These are phyloP conservation scores for Aphelenchoides avenae DNA, from an alignment of 1,140 invertebrate genomes.

Conservation along the genomic window DNA sequence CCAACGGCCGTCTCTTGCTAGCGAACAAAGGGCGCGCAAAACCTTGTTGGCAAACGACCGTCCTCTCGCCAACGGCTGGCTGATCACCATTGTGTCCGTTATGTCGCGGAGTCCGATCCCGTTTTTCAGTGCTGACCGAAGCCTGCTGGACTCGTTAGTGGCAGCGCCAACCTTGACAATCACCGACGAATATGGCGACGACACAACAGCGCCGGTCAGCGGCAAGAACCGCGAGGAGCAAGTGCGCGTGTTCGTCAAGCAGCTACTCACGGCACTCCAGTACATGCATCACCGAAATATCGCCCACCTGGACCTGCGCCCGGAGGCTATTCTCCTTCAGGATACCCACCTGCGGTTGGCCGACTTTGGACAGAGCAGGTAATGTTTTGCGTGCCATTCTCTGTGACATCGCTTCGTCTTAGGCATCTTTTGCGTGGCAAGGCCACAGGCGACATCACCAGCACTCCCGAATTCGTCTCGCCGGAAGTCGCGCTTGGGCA, in stretches of 20 bases:
- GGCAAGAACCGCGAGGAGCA: slow-evolving; percentile 77
- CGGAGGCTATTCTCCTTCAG: slow-evolving; percentile 81
- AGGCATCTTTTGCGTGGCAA: slow-evolving; percentile 52
- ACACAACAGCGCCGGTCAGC: background rate
- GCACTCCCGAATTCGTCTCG: slow-evolving; percentile 84
- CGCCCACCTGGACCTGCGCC: slow-evolving; percentile 84
- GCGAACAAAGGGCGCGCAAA: slow-evolving; percentile 1
- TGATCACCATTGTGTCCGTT: no score
- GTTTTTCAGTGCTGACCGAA: slow-evolving; percentile 41
- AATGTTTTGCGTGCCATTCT: slow-evolving; percentile 45
- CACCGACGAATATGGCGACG: background rate
- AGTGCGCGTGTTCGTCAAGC: slow-evolving; percentile 78
- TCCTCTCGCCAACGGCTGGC: slow-evolving; percentile 1
- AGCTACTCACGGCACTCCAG: slow-evolving; percentile 77
- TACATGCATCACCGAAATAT: slow-evolving; percentile 83
- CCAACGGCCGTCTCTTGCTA: background rate
- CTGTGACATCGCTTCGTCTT: no score
- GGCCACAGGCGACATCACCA: slow-evolving; percentile 65
- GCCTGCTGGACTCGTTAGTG: slow-evolving; percentile 75
- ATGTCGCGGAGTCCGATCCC: background rate
- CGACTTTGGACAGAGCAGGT: slow-evolving; percentile 79
- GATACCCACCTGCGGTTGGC: slow-evolving; percentile 76
- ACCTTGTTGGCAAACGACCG: background rate
- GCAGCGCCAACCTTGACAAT: slow-evolving; percentile 36
- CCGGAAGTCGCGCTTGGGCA: slow-evolving; percentile 80